Percentiles rank a stretch among this genome's conserved stretches.
These are phyloP conservation scores for Drosophila azteca DNA, from an alignment of 1,140 invertebrate genomes.

Conservation along the genomic window DNA sequence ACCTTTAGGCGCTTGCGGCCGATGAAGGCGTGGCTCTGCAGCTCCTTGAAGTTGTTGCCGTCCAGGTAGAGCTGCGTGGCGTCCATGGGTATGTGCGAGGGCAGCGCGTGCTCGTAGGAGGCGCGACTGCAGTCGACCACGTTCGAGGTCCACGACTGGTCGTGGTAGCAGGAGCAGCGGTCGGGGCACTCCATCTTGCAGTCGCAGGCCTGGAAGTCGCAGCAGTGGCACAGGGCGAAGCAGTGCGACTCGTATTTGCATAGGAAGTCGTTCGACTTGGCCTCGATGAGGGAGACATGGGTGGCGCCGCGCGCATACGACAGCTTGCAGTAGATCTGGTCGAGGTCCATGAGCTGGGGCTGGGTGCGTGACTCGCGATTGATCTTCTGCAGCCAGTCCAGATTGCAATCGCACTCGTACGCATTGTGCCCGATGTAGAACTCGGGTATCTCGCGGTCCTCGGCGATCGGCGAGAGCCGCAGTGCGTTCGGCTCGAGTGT, in stretches of 20 bases:
- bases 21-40: constrained; percentile 94
- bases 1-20: constrained; percentile 93
- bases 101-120: constrained; percentile 89
- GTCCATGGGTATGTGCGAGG: constrained; percentile 95
- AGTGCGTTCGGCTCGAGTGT: constrained; percentile 94
- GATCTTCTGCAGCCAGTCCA: constrained; percentile 89
- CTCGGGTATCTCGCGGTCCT: constrained; percentile 91
- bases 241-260: constrained; percentile 96
- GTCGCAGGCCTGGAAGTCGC: constrained; percentile 96
- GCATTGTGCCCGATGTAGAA: constrained; percentile 96
- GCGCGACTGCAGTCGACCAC: constrained; percentile 94
- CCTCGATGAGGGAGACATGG: constrained; percentile 92
- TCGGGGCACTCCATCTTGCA: constrained; percentile 97
- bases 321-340: constrained; percentile 94
- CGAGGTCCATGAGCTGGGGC: constrained; percentile 93
- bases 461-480: constrained; percentile 91
- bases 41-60: constrained; percentile 91
- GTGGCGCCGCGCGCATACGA: constrained; percentile 92
- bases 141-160: constrained; percentile 95
- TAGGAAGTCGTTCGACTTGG: constrained; percentile 93
- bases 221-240: constrained; percentile 95
- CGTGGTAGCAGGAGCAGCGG: constrained; percentile 96
- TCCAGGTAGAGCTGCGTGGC: constrained; percentile 95
- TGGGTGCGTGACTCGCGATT: constrained; percentile 92
- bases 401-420: constrained; percentile 92